A percentile compares a stretch with the other conserved stretches of the same genome.
These are phyloP conservation scores for Caenorhabditis wallacei DNA, from an alignment of 2,888 invertebrate genomes.

Conservation along the genomic window DNA sequence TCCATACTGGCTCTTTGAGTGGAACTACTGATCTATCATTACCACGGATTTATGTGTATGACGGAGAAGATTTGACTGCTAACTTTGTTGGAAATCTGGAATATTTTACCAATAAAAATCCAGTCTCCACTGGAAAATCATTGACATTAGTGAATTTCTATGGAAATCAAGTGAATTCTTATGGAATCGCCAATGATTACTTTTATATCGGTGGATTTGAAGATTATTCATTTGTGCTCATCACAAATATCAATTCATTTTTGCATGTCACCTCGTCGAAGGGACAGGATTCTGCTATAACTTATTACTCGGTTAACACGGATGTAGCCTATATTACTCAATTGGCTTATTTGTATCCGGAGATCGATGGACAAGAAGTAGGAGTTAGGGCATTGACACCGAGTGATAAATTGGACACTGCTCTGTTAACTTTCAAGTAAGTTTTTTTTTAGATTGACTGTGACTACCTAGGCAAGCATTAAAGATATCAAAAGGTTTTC, in stretches of 20 bases:
- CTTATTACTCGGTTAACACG: neutral
- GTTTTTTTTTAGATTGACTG: too few species aligned
- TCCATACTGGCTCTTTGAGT: constrained; percentile 2
- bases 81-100: constrained; percentile 1
- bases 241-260: neutral
- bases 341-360: neutral
- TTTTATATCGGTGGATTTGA: neutral
- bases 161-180: neutral
- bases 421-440: neutral
- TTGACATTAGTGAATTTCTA: constrained; percentile 11
- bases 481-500: too few species aligned
- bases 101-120: neutral
- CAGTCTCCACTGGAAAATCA: neutral
- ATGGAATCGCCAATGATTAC: constrained; percentile 11
- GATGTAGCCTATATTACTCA: neutral
- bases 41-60: neutral
- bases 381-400: neutral
- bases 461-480: too few species aligned
- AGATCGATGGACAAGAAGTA: neutral
- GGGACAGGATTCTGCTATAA: neutral
- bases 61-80: constrained; percentile 7
- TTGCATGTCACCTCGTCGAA: neutral
- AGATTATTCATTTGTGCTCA: neutral
- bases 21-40: neutral
- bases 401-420: neutral